phyloP scores from a whole-genome alignment of 1,140 invertebrate species.

The Oedothorax gibbosus region DNA sequence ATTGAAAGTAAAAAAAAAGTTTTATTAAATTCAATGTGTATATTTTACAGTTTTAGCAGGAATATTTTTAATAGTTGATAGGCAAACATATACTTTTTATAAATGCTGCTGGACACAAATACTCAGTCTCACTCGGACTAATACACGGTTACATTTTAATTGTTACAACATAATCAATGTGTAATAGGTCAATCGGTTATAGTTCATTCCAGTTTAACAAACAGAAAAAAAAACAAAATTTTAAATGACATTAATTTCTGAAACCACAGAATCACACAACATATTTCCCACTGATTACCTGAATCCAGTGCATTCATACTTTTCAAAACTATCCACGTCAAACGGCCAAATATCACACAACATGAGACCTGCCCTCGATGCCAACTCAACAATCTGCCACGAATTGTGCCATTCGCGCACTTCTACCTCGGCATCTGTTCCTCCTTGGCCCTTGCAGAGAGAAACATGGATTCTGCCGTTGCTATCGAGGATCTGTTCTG shows the following conservation, averaged over 20 bases:
- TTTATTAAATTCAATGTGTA: too few relatives aligned
- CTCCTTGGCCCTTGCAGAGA: conserved; percentile 16
- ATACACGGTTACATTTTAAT: background rate
- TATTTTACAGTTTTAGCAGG: too few relatives aligned
- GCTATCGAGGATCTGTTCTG: background rate
- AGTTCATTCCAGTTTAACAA: background rate
- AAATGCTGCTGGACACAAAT: too few relatives aligned
- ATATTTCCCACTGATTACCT: background rate
- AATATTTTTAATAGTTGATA: too few relatives aligned
- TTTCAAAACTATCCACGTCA: background rate
- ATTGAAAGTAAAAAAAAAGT: too few relatives aligned
- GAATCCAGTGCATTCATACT: conserved; percentile 11
- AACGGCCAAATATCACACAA: conserved; percentile 4
- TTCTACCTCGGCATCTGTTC: background rate
- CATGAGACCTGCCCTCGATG: background rate
- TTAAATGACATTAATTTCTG: background rate
- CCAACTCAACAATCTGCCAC: conserved; percentile 16
- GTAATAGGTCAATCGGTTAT: background rate
- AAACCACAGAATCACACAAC: background rate
- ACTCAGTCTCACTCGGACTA: too few relatives aligned
- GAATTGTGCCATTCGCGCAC: background rate
- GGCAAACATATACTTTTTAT: too few relatives aligned
- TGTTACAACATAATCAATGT: background rate
- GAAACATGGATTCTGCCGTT: conserved; percentile 7
- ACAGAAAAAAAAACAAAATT: background rate